Evolutionary conservation across 1,140 invertebrate species (phyloP).

Genomic region (Drosophila santomea): DNA sequence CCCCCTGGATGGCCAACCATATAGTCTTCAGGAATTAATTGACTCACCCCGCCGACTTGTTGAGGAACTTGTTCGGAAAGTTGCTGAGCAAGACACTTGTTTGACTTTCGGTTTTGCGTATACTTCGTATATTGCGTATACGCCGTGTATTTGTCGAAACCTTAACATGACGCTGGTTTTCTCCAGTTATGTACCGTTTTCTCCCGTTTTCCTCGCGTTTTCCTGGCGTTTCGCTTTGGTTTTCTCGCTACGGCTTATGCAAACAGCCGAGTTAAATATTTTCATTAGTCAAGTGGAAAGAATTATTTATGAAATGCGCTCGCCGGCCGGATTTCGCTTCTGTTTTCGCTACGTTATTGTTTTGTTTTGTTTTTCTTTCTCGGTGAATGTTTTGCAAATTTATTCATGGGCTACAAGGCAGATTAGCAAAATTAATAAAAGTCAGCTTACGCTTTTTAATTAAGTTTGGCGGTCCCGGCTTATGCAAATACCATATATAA

Average conservation of each 20-base stretch:
- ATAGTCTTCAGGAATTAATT: constrained; percentile 75
- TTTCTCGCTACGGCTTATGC: constrained; percentile 46
- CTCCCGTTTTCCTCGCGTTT: neutral
- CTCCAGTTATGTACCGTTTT: neutral
- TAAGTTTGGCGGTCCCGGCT: constrained; percentile 51
- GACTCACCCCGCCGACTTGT: constrained; percentile 69
- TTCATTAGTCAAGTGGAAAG: constrained; percentile 77
- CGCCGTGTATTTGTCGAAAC: constrained; percentile 57
- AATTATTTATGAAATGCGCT: constrained; percentile 73
- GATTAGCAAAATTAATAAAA: constrained; percentile 79
- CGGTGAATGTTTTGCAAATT: constrained; percentile 54
- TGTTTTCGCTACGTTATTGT: constrained; percentile 35
- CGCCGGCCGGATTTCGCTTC: constrained; percentile 26
- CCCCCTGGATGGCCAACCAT: constrained; percentile 42
- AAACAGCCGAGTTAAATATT: constrained; percentile 73
- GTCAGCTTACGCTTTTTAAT: constrained; percentile 72
- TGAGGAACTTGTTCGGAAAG: constrained; percentile 55
- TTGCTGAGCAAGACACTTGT: constrained; percentile 58
- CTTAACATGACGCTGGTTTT: constrained; percentile 33
- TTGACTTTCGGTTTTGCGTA: constrained; percentile 56
- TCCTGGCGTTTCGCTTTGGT: neutral
- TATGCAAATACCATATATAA: constrained; percentile 59
- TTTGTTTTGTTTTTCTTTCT: constrained; percentile 30
- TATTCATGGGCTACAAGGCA: constrained; percentile 64
- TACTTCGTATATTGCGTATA: constrained; percentile 64